phyloP scores from a whole-genome alignment of 2,888 invertebrate genomes.

The Melieria crassipennis region DNA sequence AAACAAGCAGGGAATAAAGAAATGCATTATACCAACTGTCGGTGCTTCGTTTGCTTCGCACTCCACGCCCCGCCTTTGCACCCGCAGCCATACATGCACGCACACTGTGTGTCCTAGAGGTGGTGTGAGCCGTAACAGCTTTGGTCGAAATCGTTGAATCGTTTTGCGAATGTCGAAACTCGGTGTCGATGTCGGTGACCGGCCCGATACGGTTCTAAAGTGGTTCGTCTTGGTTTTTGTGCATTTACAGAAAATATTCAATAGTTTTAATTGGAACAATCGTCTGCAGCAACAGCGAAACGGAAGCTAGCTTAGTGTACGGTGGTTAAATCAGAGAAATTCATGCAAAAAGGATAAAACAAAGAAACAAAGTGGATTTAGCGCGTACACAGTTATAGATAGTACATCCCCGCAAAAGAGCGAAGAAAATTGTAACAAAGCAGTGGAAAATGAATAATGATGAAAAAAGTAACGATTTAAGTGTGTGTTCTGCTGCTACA shows the following conservation, averaged over 20 bases:
- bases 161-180: background rate
- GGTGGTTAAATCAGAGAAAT: background rate
- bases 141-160: background rate
- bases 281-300: conserved; percentile 1
- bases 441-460: conserved; percentile 40
- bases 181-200: too few species aligned
- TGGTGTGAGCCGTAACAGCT: background rate
- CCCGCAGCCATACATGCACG: background rate
- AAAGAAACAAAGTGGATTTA: too few species aligned
- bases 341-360: background rate
- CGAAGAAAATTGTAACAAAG: conserved; percentile 11
- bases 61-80: too few species aligned
- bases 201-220: too few species aligned
- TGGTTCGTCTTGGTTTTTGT: background rate
- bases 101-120: background rate
- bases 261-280: conserved; percentile 14
- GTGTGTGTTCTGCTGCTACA: conserved; percentile 39
- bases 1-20: background rate
- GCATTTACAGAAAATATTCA: conserved; percentile 10
- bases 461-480: conserved; percentile 41
- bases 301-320: background rate
- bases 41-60: too few species aligned
- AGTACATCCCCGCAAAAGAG: background rate
- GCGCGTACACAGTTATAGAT: too few species aligned
- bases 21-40: too few species aligned